Base-by-base conservation (phyloP, 2,888 invertebrate species). In the Macrophya annulata region DNA sequence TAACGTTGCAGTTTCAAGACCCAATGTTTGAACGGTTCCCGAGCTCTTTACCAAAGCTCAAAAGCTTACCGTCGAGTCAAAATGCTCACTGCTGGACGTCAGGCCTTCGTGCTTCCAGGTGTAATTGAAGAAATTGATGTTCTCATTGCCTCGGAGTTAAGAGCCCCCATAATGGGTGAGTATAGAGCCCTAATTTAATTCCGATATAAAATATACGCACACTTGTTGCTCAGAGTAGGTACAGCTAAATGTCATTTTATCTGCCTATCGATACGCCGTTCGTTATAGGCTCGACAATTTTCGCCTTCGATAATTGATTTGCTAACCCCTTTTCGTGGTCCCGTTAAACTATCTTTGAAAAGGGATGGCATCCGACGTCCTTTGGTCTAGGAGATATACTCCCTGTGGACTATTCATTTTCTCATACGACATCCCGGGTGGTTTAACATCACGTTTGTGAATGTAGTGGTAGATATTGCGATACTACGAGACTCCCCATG, bases 81-180 rank as follows among this genome's bases (percentile, higher is more conserved):
- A 59, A 62, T 79, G 62, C 59, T 43, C 40, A 87, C 89, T 37
- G 89, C 89, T 12, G 89, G 89, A 12, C 82, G 88, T 72, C 87
- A 86, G 9, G 86, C 87, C 10, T 89, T 88, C 45, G 87, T 89
- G 85, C 82, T 90, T 62, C 88, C 89, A 9, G 89, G 89, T 1
- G 77, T 89, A 0, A 85, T 89, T 55, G 85, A 86, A 62, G 86
- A 89, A 74, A 88, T 82, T 71, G 88, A 89, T 51, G 81, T 88
- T n/a, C 84, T 88, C 37, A 87, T 89, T 21, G 89, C 88, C 9
- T 88, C 88, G 72, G 88, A 90, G 86, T 85, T 88, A 12, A 88
- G 86, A 81, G 85, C 88, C 17, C 87, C 89, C 0, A 87, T 89
- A 43, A 71, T 89, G 76, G 89, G 89, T 89, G 55, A 84, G 86